phyloP scores from a whole-genome alignment of 1,140 invertebrate genomes.

The Cryptotermes secundus region DNA sequence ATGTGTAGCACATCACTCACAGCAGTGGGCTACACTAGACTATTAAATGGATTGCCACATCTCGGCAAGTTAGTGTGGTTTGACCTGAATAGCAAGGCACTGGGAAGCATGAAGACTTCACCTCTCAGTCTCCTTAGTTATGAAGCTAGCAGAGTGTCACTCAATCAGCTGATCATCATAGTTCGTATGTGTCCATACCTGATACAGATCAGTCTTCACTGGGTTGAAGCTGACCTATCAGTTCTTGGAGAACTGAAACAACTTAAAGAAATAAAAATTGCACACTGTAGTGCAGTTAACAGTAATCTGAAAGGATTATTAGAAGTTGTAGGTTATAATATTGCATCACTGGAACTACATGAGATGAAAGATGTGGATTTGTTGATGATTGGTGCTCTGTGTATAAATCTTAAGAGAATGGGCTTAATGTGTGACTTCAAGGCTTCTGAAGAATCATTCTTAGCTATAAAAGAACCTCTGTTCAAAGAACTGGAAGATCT shows the following conservation, averaged over 20 bases:
- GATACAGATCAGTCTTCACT: neutral
- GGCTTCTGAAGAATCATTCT: neutral
- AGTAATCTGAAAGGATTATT: neutral
- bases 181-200: neutral
- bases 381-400: neutral
- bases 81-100: neutral
- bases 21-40: neutral
- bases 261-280: neutral
- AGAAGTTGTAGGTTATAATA: neutral
- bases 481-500: slow-evolving; percentile 12
- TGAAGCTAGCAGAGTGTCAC: neutral
- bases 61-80: neutral
- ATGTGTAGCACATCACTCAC: neutral
- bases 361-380: neutral
- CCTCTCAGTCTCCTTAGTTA: neutral
- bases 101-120: neutral
- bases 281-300: neutral
- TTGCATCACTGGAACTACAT: neutral
- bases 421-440: neutral
- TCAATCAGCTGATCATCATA: neutral
- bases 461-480: neutral
- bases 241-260: neutral
- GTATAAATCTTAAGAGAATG: neutral
- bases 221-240: neutral
- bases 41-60: neutral